Conservation (phyloP, 2,113 vertebrate genomes). For the Triplophysa dalaica region DNA sequence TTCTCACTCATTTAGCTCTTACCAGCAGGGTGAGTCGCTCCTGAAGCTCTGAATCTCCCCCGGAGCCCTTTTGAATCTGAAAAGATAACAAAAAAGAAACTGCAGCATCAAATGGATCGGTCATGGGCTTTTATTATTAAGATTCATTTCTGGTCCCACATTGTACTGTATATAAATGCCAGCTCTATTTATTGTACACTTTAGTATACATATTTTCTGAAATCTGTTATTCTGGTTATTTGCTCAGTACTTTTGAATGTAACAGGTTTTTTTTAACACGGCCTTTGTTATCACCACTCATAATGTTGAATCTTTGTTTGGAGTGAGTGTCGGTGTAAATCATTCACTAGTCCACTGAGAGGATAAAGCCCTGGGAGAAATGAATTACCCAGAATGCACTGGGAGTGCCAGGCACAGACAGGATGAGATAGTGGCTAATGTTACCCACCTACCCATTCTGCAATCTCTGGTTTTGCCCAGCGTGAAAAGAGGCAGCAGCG, state of each 20-base stretch:
- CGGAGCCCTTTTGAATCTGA: slow-evolving; percentile 4
- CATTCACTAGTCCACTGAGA: slow-evolving; percentile 61
- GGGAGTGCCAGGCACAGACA: slow-evolving; percentile 46
- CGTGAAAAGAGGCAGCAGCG: not conserved
- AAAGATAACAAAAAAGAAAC: slow-evolving; percentile 23
- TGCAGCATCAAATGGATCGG: not conserved
- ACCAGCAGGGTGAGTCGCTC: slow-evolving; percentile 15
- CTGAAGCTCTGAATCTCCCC: slow-evolving; percentile 15
- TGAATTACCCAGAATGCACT: slow-evolving; percentile 69
- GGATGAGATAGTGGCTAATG: slow-evolving; percentile 58
- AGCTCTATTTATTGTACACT: not conserved
- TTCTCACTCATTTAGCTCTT: slow-evolving; percentile 33
- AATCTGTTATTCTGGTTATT: too few relatives aligned
- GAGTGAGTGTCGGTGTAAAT: slow-evolving; percentile 63
- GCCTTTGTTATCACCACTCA: not conserved
- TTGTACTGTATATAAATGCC: not conserved
- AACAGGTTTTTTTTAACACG: slow-evolving; percentile 23
- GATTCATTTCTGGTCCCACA: too few relatives aligned
- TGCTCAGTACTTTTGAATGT: too few relatives aligned
- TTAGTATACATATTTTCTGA: too few relatives aligned
- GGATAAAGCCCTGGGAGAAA: slow-evolving; percentile 62
- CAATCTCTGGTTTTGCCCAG: slow-evolving; percentile 48
- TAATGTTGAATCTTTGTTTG: slow-evolving; percentile 30
- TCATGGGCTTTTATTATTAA: not conserved
- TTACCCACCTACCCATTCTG: slow-evolving; percentile 21